Evolutionary conservation across 2,797 vertebrate species (phyloP).

Genomic region (Macrochelys suwanniensis): DNA sequence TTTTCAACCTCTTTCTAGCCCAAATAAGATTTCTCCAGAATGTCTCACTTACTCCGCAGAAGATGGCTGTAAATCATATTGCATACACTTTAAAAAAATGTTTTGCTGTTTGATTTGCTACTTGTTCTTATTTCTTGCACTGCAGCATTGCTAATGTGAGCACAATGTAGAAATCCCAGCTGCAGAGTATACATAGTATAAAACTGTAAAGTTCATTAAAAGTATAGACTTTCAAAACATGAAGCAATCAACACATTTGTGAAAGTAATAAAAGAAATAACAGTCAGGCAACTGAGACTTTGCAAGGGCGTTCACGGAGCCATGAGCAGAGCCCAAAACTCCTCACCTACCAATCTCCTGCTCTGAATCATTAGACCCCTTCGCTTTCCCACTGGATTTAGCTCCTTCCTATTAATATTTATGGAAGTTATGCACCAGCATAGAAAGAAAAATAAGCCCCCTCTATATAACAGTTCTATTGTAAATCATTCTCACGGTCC

Average conservation of each 20-base stretch:
- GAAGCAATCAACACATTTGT: not conserved
- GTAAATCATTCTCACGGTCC: not conserved
- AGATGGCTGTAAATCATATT: not conserved
- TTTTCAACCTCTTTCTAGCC: not conserved
- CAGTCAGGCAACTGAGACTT: not conserved
- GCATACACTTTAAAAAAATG: rapidly evolving
- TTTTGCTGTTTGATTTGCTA: not conserved
- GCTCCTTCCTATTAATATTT: not conserved
- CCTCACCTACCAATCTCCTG: not conserved
- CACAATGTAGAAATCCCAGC: not conserved
- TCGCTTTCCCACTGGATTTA: rapidly evolving
- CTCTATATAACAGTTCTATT: not conserved
- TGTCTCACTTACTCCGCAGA: not conserved
- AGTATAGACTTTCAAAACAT: not conserved
- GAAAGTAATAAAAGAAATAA: not conserved
- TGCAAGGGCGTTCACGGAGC: rapidly evolving
- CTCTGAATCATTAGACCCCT: rapidly evolving
- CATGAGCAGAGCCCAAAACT: rapidly evolving
- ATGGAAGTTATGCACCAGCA: not conserved
- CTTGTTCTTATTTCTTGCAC: not conserved
- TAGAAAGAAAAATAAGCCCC: not conserved
- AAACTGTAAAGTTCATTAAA: not conserved
- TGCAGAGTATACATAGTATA: not conserved
- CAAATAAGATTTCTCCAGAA: not conserved
- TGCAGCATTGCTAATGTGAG: not conserved